Base-by-base conservation (phyloP, 2,113 vertebrate species). In the Heterotilapia buettikoferi region DNA sequence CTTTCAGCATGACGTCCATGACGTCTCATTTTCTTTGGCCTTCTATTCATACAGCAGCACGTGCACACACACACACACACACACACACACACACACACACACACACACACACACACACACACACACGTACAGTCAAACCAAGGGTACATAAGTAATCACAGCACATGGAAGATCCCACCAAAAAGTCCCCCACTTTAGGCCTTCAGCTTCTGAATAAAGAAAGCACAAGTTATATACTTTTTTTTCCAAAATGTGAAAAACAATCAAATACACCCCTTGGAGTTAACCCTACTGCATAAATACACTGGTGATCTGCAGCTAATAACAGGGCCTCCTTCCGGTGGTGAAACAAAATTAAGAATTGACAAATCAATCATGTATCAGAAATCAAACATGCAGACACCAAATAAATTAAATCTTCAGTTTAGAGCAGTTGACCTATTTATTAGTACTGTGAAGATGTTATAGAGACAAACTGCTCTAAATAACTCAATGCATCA, bases 41-140 rank as follows among this genome's bases (percentile, higher is more conserved):
- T n/a, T n/a, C n/a, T n/a, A n/a, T n/a, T n/a, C n/a, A n/a, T n/a
- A n/a, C n/a, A n/a, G n/a, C n/a, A n/a, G n/a, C n/a, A n/a, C n/a
- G n/a, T n/a, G n/a, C 40, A 40, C 5, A 40, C 38, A 40, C 38
- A 11, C 38, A 40, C 38, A 10, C 9, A 0, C 0, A 38, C 9
- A 5, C 4, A 40, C 38, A 38, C 33, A 36, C 8, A 36, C 33
- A 38, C 36, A 9, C 9, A 2, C 4, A 38, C 33, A 36, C 1
- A 9, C 36, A 43, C 11, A 5, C 11, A 16, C 45, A 4, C 45
- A 18, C 45, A 4, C 7, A 19, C 47, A 19, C 47, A 9, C 7
- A 50, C 2, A 5, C 1, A 50, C 4, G 3, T 7, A 4, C 45
- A 47, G 45, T 47, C 14, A 16, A 47, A 47, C 45, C 45, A 16